Evolutionary conservation across 2,888 invertebrate genomes (phyloP), one percentile per base, ranked within the genome.

Genomic region (Hirtodrosophila confusa): DNA sequence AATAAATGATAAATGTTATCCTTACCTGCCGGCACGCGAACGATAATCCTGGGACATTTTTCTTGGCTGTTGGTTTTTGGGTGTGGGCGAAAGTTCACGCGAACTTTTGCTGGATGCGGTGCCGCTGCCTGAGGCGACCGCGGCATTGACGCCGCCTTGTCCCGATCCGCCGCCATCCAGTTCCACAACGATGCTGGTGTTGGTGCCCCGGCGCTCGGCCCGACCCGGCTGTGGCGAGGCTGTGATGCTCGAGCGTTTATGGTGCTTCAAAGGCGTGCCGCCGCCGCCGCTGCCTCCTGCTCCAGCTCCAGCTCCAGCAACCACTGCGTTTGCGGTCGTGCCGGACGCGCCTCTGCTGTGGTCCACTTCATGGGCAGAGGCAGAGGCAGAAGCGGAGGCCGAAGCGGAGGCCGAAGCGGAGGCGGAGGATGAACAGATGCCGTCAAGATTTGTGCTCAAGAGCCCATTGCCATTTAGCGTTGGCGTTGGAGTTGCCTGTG

Each of bases 21-120:
- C 69, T 85, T 67, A 80, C 80, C 80, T 80, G 69, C 90, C 90
- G 54, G 91, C 90, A 65, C 91, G 88, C 51, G 90, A 85, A 51
- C 91, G 90, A 80, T 89, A 88, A 74, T 91, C 91, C 62, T 90
- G 90, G 39, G 91, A 91, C 85, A 91, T 88, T 87, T 90, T 91
- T 37, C 91, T 83, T 62, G 89, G 88, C 56, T 88, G 90, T 55
- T 87, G 89, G 71, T 87, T 89, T 65, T 91, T 90, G 5, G 90
- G 90, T 24, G 91, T 88, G 9, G 91, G 91, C 10, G 91, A 91
- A 31, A 91, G 82, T 80, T 91, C 91, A 35, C 91, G 88, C 4
- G 89, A 75, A 71, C 86, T 77, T 51, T 88, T 86, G 12, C 80
- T 74, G 45, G 73, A 74, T 48, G 87, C 74, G 29, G 69, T 84